Evolutionary conservation across 2,888 invertebrate genomes (phyloP), one percentile per base, ranked within the genome.

Genomic region (Trilocha varians): DNA sequence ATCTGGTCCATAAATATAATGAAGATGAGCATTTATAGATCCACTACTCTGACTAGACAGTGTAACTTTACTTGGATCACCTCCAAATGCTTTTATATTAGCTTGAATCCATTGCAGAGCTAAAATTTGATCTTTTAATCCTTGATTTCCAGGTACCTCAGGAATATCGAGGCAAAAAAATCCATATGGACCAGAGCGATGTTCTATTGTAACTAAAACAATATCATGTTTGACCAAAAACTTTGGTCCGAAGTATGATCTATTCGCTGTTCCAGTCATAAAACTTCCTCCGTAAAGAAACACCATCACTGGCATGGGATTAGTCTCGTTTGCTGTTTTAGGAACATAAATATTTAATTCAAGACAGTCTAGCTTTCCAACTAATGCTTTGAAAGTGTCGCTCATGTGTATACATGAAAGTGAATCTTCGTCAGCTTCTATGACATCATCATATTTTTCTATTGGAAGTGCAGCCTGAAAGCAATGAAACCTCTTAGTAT

Each of bases 311-410:
- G 78, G 43, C 6, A 34, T 47, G 15, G n/a, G n/a, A n/a, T 63
- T 62, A 4, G 36, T 45, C 1, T 46, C 39, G 13, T 43, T 57
- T 0, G 61, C 65, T 1, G 44, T 33, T 8, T 53, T 53, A 1
- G 89, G 89, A 2, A 88, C 87, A 55, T 87, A 91, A 0, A 69
- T 39, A 37, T 63, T 62, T 3, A 69, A 34, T 17, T 55, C 55
- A 1, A 70, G 49, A 32, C 65, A 64, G 32, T 63, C 60, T 1
- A 63, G 41, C 3, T 49, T 39, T 4, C 65, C 65, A 0, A 52
- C 45, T 17, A 57, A 40, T 1, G 49, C 51, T 3, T 50, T 35
- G n/a, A n/a, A n/a, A 13, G 49, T 54, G 11, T 62, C 58, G 13
- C 59, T 56, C 5, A 42, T 16, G 52, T 66, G 65, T 3, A 62